A percentile compares a stretch with the other conserved stretches of the same genome.
Conservation (phyloP, 2,888 invertebrate genomes). For the Physocephala rufipes region DNA sequence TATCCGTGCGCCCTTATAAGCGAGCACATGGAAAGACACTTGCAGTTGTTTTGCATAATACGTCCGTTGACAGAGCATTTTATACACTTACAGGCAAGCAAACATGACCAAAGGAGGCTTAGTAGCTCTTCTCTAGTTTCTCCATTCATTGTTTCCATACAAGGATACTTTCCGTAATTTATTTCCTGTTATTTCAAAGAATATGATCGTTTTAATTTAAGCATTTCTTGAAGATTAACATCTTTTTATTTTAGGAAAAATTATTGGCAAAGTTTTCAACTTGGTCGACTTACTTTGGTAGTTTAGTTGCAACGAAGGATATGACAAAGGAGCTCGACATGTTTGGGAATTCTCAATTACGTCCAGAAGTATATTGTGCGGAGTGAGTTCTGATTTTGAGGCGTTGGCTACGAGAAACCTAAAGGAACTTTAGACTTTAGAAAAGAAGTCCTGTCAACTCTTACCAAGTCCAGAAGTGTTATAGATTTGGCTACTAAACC, state of each 20-base stretch:
- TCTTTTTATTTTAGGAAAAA: conserved; percentile 43
- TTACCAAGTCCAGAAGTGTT: too few species aligned
- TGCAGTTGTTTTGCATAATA: too few species aligned
- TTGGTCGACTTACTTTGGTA: conserved; percentile 15
- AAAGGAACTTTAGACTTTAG: too few species aligned
- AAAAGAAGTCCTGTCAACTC: too few species aligned
- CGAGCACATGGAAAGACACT: not conserved
- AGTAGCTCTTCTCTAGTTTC: conserved; percentile 2
- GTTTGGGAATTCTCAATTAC: too few species aligned
- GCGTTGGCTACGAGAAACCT: too few species aligned
- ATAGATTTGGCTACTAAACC: too few species aligned
- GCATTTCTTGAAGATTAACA: conserved; percentile 54
- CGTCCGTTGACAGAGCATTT: conserved; percentile 9
- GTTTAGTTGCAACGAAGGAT: not conserved
- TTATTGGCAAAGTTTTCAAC: conserved; percentile 47
- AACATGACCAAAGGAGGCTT: conserved; percentile 21
- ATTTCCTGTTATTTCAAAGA: conserved; percentile 19
- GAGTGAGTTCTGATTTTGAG: too few species aligned
- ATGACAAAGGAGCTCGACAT: too few species aligned
- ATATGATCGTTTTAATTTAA: conserved; percentile 17
- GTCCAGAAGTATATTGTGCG: too few species aligned
- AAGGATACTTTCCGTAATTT: conserved; percentile 26
- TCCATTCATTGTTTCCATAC: not conserved
- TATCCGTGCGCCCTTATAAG: conserved; percentile 33
- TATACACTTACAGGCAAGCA: not conserved